These are phyloP conservation scores for Sialis lutaria DNA, from an alignment of 2,888 invertebrate species.

Conservation along the genomic window DNA sequence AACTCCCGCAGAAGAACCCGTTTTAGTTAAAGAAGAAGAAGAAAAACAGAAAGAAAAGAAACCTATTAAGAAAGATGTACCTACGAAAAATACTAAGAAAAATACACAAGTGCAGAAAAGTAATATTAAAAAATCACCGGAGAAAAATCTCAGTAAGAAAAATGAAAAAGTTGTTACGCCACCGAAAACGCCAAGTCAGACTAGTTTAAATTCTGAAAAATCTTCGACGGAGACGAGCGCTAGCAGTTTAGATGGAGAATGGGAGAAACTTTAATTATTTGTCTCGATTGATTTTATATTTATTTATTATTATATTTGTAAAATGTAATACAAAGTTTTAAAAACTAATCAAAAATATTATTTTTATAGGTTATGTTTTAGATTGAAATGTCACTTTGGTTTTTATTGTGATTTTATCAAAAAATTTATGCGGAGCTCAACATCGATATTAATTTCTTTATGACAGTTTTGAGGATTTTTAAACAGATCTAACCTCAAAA, in stretches of 20 bases:
- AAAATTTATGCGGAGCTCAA: no score
- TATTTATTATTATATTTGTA: no score
- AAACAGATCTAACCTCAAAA: no score
- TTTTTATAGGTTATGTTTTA: no score
- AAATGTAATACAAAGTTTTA: no score
- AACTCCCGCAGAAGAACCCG: conserved; percentile 46
- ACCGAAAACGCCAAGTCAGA: not conserved
- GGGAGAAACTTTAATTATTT: conserved; percentile 16
- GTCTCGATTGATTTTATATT: no score
- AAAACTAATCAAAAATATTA: no score
- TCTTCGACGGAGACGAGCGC: conserved; percentile 16
- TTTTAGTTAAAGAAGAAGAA: conserved; percentile 35
- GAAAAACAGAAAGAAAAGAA: not conserved
- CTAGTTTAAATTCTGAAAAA: conserved; percentile 1
- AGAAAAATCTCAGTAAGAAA: conserved; percentile 6
- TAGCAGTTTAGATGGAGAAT: conserved; percentile 26
- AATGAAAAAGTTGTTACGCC: conserved; percentile 10
- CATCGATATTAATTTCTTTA: no score
- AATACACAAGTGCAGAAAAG: not conserved
- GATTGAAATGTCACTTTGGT: no score
- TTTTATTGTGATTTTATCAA: no score
- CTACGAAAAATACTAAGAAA: not conserved
- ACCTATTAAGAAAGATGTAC: not conserved
- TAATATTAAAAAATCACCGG: not conserved
- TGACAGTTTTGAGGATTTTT: no score